These are phyloP conservation scores for Halcyon leucocephala DNA, from an alignment of 2,797 vertebrate species.

Conservation along the genomic window DNA sequence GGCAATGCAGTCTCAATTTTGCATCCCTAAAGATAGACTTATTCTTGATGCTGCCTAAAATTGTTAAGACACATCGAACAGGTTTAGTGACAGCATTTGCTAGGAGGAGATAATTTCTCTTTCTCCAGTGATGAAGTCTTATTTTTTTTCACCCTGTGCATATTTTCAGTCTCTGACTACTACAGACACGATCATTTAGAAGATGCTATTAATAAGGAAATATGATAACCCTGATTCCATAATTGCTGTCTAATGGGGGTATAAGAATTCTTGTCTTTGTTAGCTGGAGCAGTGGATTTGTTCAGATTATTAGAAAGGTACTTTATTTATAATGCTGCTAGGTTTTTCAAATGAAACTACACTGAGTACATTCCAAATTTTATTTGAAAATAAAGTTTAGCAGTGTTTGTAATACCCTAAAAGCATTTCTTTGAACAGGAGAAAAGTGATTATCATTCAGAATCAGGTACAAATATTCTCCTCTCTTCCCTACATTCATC, in stretches of 20 bases:
- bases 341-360: neutral
- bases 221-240: neutral
- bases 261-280: neutral
- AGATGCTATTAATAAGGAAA: constrained; percentile 2
- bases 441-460: neutral
- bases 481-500: neutral
- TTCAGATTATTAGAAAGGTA: neutral
- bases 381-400: neutral
- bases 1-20: neutral
- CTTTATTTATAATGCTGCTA: neutral
- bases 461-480: neutral
- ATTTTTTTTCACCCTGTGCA: neutral
- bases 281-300: neutral
- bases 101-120: neutral
- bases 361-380: neutral
- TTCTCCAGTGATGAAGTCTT: neutral
- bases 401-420: neutral
- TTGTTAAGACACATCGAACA: neutral
- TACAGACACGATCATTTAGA: neutral
- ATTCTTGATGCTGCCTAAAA: neutral
- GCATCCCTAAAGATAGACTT: neutral
- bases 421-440: neutral
- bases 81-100: neutral
- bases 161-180: neutral
- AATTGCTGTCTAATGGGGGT: neutral